Evolutionary conservation across 2,113 vertebrate species (phyloP).

Genomic region (Microcebus murinus): DNA sequence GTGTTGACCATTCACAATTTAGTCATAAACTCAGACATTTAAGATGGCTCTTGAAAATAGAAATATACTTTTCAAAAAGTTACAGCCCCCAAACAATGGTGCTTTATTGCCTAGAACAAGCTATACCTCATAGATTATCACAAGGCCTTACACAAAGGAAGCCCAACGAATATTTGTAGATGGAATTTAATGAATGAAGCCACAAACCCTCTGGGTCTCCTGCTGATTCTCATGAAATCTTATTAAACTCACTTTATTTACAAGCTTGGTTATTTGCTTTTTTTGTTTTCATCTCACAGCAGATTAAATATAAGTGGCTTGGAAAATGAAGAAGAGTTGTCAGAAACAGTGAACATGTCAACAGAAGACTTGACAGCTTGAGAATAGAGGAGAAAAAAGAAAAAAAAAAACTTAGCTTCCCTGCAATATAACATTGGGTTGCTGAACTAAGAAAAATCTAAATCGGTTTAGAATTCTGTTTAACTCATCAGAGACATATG

Average conservation of each 20-base stretch:
- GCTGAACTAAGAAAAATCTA: background rate
- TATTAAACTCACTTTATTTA: constrained; percentile 38
- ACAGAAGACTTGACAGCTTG: constrained; percentile 20
- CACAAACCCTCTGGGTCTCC: background rate
- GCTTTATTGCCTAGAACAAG: background rate
- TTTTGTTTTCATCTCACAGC: background rate
- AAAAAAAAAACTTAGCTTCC: background rate
- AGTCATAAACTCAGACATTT: background rate
- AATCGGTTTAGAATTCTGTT: background rate
- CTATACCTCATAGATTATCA: background rate
- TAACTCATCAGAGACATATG: background rate
- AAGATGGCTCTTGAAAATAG: background rate
- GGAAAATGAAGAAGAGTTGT: constrained; percentile 30
- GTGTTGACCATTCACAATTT: background rate
- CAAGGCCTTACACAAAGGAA: background rate
- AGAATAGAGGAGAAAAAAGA: constrained; percentile 36
- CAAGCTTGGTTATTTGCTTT: constrained; percentile 21
- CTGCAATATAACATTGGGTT: background rate
- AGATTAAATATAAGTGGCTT: constrained; percentile 26
- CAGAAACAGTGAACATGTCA: constrained; percentile 39
- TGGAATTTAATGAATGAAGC: constrained; percentile 20
- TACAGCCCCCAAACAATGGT: background rate
- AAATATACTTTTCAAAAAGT: background rate
- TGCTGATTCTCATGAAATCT: background rate
- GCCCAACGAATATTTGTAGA: constrained; percentile 2